Percentiles rank a stretch among this genome's conserved stretches.
Evolutionary conservation across 2,797 vertebrate genomes (phyloP).

Genomic region (Lemur catta): DNA sequence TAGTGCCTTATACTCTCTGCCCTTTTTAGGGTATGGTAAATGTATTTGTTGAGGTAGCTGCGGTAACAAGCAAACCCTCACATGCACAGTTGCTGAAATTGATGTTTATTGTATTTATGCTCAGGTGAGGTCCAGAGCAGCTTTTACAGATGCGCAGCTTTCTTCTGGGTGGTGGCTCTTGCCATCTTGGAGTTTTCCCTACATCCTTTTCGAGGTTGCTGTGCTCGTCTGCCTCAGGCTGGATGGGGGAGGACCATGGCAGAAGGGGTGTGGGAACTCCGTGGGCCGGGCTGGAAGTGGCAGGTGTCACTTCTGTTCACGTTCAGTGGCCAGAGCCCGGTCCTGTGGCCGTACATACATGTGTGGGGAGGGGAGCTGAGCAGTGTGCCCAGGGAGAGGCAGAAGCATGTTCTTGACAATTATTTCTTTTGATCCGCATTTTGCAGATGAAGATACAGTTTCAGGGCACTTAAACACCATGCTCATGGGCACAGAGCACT

Average conservation of each 20-base stretch:
- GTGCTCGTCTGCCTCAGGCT: too few relatives aligned
- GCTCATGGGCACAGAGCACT: not conserved
- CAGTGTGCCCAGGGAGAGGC: not conserved
- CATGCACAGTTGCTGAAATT: fast-evolving
- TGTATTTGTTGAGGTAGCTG: not conserved
- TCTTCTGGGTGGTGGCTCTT: not conserved
- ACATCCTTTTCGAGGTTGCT: too few relatives aligned
- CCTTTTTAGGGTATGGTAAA: not conserved
- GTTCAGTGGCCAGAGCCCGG: fast-evolving
- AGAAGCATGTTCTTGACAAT: not conserved
- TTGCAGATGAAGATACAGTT: not conserved
- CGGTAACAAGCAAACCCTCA: not conserved
- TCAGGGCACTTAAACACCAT: not conserved
- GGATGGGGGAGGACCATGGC: not conserved
- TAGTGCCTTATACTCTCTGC: not conserved
- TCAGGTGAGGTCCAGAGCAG: not conserved
- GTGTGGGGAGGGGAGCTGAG: not conserved
- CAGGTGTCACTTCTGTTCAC: fast-evolving
- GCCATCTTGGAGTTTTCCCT: not conserved
- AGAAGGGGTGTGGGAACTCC: not conserved
- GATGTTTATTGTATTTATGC: not conserved
- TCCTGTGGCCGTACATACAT: fast-evolving
- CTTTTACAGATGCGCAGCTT: not conserved
- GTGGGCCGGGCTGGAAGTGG: fast-evolving
- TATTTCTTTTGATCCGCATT: not conserved